A percentile compares a stretch with the other conserved stretches of the same genome.
Conservation (phyloP, 2,888 invertebrate species). For the Seira sanloemensis region DNA sequence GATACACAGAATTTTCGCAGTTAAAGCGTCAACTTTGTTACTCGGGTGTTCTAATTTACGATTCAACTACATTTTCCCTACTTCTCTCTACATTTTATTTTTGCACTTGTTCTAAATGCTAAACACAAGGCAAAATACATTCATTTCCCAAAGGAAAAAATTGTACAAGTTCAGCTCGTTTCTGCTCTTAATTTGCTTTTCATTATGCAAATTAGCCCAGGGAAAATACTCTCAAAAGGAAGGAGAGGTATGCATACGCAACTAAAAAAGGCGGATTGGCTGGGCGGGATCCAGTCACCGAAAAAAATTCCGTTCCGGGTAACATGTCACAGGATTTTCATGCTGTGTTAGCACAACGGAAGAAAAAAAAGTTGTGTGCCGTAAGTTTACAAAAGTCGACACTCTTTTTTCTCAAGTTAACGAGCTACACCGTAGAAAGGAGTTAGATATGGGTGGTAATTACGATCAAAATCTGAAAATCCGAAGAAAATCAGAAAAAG, state of each 20-base stretch:
- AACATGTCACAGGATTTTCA: slow-evolving; percentile 15
- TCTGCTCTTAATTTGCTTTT: too few species aligned
- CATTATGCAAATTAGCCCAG: too few species aligned
- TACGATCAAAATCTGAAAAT: slow-evolving; percentile 11
- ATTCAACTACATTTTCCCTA: too few species aligned
- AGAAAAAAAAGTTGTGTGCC: neutral
- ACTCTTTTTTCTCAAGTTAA: slow-evolving; percentile 27
- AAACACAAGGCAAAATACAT: too few species aligned
- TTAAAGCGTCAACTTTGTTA: slow-evolving; percentile 17
- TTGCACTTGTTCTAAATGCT: too few species aligned
- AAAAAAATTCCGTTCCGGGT: slow-evolving; percentile 35
- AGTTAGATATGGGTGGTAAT: slow-evolving; percentile 37
- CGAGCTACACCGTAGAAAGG: slow-evolving; percentile 35
- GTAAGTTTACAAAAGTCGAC: neutral
- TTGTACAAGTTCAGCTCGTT: too few species aligned
- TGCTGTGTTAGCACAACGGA: too few species aligned
- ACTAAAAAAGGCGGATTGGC: slow-evolving; percentile 34
- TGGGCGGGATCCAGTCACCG: slow-evolving; percentile 48
- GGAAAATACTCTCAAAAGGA: too few species aligned
- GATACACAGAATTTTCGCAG: too few species aligned
- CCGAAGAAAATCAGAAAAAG: slow-evolving; percentile 2
- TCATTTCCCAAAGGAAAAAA: too few species aligned
- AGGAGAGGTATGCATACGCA: too few species aligned
- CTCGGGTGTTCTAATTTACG: neutral
- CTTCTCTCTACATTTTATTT: too few species aligned